phyloP scores from a whole-genome alignment of 1,140 invertebrate genomes.

The Bactericera cockerelli region DNA sequence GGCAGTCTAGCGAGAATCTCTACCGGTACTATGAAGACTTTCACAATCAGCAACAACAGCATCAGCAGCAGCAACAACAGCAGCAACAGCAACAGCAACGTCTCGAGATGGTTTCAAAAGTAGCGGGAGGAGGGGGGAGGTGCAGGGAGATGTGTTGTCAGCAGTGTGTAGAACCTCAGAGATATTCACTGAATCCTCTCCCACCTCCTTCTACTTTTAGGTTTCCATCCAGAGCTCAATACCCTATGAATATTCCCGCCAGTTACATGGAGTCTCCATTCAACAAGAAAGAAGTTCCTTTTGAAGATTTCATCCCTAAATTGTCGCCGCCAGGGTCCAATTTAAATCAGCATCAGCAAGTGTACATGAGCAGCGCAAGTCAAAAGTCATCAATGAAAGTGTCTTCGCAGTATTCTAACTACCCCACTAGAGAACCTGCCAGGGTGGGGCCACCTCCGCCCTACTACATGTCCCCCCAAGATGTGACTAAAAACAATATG shows the following conservation, averaged over 20 bases:
- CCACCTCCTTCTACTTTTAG: neutral
- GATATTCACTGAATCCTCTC: neutral
- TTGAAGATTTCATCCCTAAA: neutral
- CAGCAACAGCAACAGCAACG: neutral
- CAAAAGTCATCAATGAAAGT: neutral
- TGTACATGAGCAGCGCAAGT: no score
- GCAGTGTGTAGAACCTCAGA: neutral
- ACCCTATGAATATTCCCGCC: conserved; percentile 1
- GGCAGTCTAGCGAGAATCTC: neutral
- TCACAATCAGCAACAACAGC: neutral
- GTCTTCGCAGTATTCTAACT: neutral
- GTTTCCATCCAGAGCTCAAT: neutral
- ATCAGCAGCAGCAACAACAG: neutral
- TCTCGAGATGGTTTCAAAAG: neutral
- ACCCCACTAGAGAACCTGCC: neutral
- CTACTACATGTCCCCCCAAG: neutral
- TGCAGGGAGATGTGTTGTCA: neutral
- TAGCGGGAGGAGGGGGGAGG: neutral
- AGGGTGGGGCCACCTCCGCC: neutral
- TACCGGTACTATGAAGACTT: conserved; percentile 7
- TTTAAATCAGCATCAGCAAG: neutral
- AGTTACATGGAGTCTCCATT: neutral
- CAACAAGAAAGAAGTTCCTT: neutral
- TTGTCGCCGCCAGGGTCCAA: neutral
- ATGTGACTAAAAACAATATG: neutral